Evolutionary conservation across 2,797 vertebrate species (phyloP).

Genomic region (Spondyliosoma cantharus): DNA sequence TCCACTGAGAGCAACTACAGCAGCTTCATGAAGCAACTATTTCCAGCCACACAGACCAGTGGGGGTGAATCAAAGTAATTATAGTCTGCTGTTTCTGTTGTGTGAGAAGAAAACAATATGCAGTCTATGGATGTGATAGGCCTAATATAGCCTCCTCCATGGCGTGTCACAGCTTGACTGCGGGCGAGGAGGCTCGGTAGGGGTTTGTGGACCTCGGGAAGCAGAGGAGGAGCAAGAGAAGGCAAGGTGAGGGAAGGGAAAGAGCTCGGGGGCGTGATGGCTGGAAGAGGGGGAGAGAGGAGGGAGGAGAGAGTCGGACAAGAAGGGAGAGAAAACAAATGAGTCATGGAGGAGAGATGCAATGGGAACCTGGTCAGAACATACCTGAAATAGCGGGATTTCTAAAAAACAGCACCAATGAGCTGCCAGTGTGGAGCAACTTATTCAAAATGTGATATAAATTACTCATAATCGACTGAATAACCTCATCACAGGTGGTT

Average conservation of each 20-base stretch:
- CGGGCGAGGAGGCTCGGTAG: not conserved
- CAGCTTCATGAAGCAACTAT: constrained; percentile 66
- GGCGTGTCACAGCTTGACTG: constrained; percentile 52
- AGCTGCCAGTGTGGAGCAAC: not conserved
- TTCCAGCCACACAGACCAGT: constrained; percentile 36
- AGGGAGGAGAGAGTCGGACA: constrained; percentile 20
- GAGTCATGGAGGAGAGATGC: constrained; percentile 29
- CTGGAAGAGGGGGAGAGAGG: constrained; percentile 12
- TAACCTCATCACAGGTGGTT: not conserved
- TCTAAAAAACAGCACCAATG: not conserved
- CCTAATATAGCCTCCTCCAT: constrained; percentile 68
- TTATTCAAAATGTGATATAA: not conserved
- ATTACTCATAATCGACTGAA: not conserved
- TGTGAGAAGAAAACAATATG: constrained; percentile 71
- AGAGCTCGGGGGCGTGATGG: constrained; percentile 7
- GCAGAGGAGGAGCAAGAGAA: constrained; percentile 19
- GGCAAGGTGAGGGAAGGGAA: constrained; percentile 5
- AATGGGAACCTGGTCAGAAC: constrained; percentile 23
- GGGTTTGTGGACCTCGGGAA: constrained; percentile 11
- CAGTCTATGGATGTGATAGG: constrained; percentile 40
- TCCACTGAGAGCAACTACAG: constrained; percentile 51
- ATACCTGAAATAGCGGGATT: constrained; percentile 15
- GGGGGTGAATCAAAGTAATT: constrained; percentile 68
- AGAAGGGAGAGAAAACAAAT: constrained; percentile 48
- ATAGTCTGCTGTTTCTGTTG: constrained; percentile 64